Conservation (phyloP, 2,888 invertebrate genomes). For the Fragum fragum region DNA sequence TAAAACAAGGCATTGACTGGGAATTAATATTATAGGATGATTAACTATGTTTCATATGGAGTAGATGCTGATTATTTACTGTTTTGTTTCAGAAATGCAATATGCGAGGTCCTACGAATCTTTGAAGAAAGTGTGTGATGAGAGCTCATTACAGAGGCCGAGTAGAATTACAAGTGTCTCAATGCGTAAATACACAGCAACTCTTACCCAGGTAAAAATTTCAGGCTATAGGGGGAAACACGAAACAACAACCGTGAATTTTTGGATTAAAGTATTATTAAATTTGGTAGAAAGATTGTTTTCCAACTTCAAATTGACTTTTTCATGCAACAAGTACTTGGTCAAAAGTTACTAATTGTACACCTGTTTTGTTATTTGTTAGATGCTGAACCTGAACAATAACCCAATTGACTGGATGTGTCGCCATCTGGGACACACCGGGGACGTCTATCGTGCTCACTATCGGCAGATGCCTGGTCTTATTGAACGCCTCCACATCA, state of each 20-base stretch:
- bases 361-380: no score
- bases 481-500: conserved; percentile 5
- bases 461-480: conserved; percentile 15
- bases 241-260: no score
- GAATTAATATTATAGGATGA: no score
- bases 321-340: no score
- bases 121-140: not conserved
- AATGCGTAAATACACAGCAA: not conserved
- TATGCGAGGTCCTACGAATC: not conserved
- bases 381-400: conserved; percentile 1
- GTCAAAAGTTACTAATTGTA: no score
- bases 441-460: not conserved
- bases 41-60: not conserved
- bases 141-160: not conserved
- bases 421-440: not conserved
- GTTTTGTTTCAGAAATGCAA: not conserved
- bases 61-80: not conserved
- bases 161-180: not conserved
- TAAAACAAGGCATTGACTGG: no score
- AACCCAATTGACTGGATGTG: not conserved
- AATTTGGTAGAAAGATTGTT: no score
- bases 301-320: no score
- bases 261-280: no score
- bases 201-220: not conserved
- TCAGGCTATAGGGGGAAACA: no score